These are phyloP conservation scores for Tipula lateralis DNA, from an alignment of 2,888 invertebrate genomes.

Conservation along the genomic window DNA sequence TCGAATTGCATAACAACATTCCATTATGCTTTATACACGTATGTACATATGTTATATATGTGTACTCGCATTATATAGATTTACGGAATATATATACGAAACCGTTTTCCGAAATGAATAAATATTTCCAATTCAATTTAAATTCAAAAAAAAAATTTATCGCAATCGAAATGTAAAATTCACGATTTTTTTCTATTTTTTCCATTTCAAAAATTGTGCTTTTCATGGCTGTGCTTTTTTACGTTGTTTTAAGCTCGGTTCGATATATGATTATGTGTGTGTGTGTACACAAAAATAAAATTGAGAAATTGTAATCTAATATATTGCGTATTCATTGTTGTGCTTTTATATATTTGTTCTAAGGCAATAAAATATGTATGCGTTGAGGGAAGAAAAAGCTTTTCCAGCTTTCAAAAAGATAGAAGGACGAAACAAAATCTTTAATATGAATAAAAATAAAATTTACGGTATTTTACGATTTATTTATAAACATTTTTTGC, in stretches of 20 bases:
- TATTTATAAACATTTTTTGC: background rate
- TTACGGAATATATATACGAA: background rate
- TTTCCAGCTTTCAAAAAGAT: background rate
- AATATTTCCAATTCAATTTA: constrained; percentile 14
- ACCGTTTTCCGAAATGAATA: background rate
- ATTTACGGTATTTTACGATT: background rate
- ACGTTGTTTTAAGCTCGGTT: background rate
- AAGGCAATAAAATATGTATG: background rate
- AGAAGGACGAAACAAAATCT: background rate
- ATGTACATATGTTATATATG: too few relatives aligned
- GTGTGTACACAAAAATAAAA: background rate
- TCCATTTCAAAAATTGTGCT: background rate
- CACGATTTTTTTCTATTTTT: background rate
- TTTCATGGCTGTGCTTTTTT: background rate
- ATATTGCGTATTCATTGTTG: constrained; percentile 1
- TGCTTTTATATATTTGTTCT: background rate
- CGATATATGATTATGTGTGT: background rate
- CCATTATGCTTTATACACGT: background rate
- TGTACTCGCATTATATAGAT: too few relatives aligned
- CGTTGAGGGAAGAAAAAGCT: background rate
- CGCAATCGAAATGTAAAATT: background rate
- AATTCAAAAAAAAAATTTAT: background rate
- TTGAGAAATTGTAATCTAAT: constrained; percentile 19
- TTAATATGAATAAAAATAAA: background rate
- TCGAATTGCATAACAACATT: background rate